Evolutionary conservation across 2,113 vertebrate species (phyloP).

Genomic region (Syngnathus floridae): DNA sequence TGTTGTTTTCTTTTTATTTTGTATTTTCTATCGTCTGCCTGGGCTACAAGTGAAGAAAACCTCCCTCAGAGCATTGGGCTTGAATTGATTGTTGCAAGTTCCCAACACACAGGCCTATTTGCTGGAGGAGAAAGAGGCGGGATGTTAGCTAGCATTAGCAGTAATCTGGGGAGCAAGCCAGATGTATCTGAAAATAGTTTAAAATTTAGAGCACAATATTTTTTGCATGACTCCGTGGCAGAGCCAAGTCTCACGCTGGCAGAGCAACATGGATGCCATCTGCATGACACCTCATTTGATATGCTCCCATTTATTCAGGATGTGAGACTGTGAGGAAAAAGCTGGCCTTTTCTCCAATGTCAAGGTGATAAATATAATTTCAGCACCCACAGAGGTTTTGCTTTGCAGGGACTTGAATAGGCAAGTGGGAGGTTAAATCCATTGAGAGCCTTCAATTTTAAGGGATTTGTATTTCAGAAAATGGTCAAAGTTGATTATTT

Average conservation of each 20-base stretch:
- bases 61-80: slow-evolving; percentile 47
- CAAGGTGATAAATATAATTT: slow-evolving; percentile 64
- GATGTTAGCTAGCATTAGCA: slow-evolving; percentile 9
- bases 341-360: slow-evolving; percentile 36
- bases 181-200: slow-evolving; percentile 11
- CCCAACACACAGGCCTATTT: slow-evolving; percentile 36
- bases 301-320: slow-evolving; percentile 36
- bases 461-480: slow-evolving; percentile 56
- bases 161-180: slow-evolving; percentile 2
- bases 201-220: slow-evolving; percentile 27
- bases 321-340: slow-evolving; percentile 19
- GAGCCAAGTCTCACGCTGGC: slow-evolving; percentile 27
- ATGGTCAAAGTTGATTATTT: slow-evolving; percentile 36
- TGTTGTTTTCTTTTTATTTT: not conserved
- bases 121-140: not conserved
- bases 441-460: slow-evolving; percentile 56
- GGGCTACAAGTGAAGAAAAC: slow-evolving; percentile 50
- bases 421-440: slow-evolving; percentile 32
- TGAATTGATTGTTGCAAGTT: slow-evolving; percentile 52
- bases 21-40: slow-evolving; percentile 40
- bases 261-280: slow-evolving; percentile 39
- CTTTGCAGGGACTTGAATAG: slow-evolving; percentile 36
- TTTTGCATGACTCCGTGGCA: slow-evolving; percentile 23
- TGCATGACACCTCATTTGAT: slow-evolving; percentile 44
- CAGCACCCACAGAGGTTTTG: slow-evolving; percentile 36